Base-by-base conservation (phyloP, 2,113 vertebrate genomes). In the Limnothrissa miodon region DNA sequence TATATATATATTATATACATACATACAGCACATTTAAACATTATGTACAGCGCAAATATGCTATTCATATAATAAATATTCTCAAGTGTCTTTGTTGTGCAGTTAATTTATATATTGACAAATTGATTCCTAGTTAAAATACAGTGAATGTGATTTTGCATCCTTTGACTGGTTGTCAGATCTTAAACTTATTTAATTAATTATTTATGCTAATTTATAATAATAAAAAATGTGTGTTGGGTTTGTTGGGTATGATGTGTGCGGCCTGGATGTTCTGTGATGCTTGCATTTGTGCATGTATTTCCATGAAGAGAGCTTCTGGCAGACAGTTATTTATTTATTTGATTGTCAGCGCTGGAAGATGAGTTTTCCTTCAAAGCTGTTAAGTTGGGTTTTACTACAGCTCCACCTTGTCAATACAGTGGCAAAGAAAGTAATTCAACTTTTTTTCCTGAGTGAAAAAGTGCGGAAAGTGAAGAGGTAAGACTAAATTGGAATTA, bases 401-500 rank as follows among this genome's bases (percentile, higher is more conserved):
- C 13, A 15, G 29, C 66, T 74, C 29, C 25, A 74, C 10, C 33
- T 74, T 74, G 66, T 74, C 66, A 74, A 33, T 74, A 15, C 17
- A 8, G 45, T 70, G 9, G 17, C 79, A 48, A 82, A 74, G n/a
- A 86, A 78, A 74, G 83, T 23, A 3, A 80, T 80, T 85, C 56
- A 74, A 74, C 66, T 74, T 74, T 74, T 39, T 45, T 83, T 82
- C 78, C 70, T 83, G 79, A 48, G 4, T 36, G 25, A 39, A 42
- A 84, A 42, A 85, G 90, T 88, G 82, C 89, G 93, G 94, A 93
- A 45, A 5, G 39, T 29, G n/a, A 78, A 81, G 91, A 94, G 95
- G 92, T 92, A 93, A 92, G 95, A 93, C 93, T 93, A 94, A 95
- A 94, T 91, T 93, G 3, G 17, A 95, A 93, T 91, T 90, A 92